Conservation (phyloP, 2,888 invertebrate species). For the Cyrtodaria siliqua region DNA sequence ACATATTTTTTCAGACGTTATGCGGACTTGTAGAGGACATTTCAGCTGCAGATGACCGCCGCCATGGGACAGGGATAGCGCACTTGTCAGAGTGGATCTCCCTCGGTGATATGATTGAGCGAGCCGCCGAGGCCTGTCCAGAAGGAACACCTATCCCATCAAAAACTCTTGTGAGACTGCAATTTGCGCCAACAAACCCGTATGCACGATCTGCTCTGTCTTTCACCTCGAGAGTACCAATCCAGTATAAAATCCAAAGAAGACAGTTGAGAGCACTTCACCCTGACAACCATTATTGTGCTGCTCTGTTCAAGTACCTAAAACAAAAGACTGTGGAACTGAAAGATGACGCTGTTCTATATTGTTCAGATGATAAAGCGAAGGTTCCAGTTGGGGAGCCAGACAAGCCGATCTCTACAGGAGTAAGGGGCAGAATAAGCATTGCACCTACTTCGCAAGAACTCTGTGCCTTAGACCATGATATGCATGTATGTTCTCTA, state of each 20-base stretch:
- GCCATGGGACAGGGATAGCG: constrained; percentile 34
- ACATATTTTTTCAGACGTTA: constrained; percentile 43
- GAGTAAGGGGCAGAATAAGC: constrained; percentile 42
- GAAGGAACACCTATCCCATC: constrained; percentile 45
- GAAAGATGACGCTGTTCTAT: not conserved
- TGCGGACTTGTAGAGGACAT: constrained; percentile 17
- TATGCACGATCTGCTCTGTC: constrained; percentile 21
- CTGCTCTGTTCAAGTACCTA: constrained; percentile 43
- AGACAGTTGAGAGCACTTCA: constrained; percentile 42
- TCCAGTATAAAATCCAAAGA: constrained; percentile 58
- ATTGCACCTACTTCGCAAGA: constrained; percentile 27
- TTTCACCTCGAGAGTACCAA: constrained; percentile 32
- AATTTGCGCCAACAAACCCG: constrained; percentile 53
- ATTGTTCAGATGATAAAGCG: constrained; percentile 20
- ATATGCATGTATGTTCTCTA: constrained; percentile 39
- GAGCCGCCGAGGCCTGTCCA: constrained; percentile 42
- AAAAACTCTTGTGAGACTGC: constrained; percentile 47
- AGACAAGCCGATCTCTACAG: constrained; percentile 47
- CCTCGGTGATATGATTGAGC: constrained; percentile 34
- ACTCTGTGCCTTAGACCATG: constrained; percentile 54
- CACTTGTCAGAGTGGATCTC: constrained; percentile 48
- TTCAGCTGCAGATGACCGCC: constrained; percentile 41
- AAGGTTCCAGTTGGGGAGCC: constrained; percentile 28
- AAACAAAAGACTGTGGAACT: constrained; percentile 15
- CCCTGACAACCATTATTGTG: constrained; percentile 49